These are phyloP conservation scores for Drosophila ambigua DNA, from an alignment of 1,140 invertebrate genomes.

Conservation along the genomic window DNA sequence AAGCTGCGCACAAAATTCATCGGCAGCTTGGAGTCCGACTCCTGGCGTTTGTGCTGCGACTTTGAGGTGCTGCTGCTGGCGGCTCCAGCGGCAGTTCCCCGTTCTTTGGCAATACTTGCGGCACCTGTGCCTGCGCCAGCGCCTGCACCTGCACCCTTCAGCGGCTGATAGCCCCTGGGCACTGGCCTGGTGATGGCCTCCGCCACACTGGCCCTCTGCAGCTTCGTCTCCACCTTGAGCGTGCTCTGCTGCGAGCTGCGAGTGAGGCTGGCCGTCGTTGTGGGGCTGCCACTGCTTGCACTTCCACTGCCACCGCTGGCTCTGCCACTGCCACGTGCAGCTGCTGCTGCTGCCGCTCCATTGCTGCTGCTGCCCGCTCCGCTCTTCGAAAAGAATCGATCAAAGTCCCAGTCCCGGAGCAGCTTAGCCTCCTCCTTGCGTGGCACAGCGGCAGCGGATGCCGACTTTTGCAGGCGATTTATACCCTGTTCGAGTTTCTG, in stretches of 20 bases:
- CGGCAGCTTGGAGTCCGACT: slow-evolving; percentile 88
- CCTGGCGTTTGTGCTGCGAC: slow-evolving; percentile 86
- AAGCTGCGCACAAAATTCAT: slow-evolving; percentile 90
- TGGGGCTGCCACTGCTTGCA: slow-evolving; percentile 35
- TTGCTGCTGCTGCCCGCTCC: no score
- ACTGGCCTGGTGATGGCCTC: slow-evolving; percentile 68
- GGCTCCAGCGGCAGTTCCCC: slow-evolving; percentile 20
- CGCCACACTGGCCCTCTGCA: slow-evolving; percentile 74
- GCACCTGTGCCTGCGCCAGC: slow-evolving; percentile 14
- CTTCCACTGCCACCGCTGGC: slow-evolving; percentile 24
- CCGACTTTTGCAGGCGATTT: slow-evolving; percentile 82
- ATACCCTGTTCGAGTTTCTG: slow-evolving; percentile 81
- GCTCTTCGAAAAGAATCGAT: slow-evolving; percentile 89
- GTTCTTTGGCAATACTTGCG: slow-evolving; percentile 67
- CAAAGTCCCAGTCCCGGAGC: slow-evolving; percentile 93
- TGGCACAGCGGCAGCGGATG: slow-evolving; percentile 66
- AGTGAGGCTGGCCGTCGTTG: slow-evolving; percentile 65
- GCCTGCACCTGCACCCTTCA: slow-evolving; percentile 49
- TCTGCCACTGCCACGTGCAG: no score
- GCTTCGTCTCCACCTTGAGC: slow-evolving; percentile 72
- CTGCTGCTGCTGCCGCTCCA: no score
- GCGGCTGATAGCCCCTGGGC: slow-evolving; percentile 75
- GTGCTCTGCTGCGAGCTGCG: slow-evolving; percentile 74
- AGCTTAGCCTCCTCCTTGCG: slow-evolving; percentile 80
- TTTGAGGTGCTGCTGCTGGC: slow-evolving; percentile 26